Base-by-base conservation (phyloP, 2,888 invertebrate genomes). In the Incurvaria masculella region DNA sequence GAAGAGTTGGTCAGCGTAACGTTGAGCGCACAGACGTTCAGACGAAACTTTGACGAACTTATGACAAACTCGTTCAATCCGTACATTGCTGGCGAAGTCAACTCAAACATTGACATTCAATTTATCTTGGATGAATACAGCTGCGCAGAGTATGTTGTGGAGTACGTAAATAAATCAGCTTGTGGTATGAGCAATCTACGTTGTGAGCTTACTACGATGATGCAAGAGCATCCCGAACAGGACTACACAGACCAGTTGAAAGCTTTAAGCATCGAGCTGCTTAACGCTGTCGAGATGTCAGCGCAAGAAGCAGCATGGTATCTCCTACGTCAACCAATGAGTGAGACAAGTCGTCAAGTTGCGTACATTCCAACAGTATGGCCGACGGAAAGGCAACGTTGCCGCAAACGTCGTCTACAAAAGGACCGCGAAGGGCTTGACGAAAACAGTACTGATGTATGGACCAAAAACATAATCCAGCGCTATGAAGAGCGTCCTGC, bases 271-370 rank as follows among this genome's bases (percentile, higher is more conserved):
- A 48, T 64, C 4, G 46, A 65, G 39, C 42, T 67, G 33, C 52
- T 69, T 0, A 65, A 69, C 49, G 45, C 46, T 23, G 56, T 60
- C 21, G 67, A 68, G 52, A 63, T 69, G 21, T 53, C 59, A 4
- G 58, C 56, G 49, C 68, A 69, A 59, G 66, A 68, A 57, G 68
- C 69, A 44, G 71, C 70, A 47, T 72, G 69, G 69, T 72, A 62
- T 60, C 51, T 74, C 2, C 51, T 75, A 42, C 55, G 69, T 23
- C 58, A 68, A 51, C 66, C 68, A 10, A 74, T 72, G 70, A 63
- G 62, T 16, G 58, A 56, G 53, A 45, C 59, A 48, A 64, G 62
- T 5, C 42, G 49, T 40, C 49, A 53, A 41, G 49, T 65, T 47
- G 58, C 58, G 42, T 65, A 61, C 55, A 69, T 68, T 4, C 60